Evolutionary conservation across 2,113 vertebrate genomes (phyloP), one percentile per base, ranked within the genome.

Genomic region (Gopherus evgoodei): DNA sequence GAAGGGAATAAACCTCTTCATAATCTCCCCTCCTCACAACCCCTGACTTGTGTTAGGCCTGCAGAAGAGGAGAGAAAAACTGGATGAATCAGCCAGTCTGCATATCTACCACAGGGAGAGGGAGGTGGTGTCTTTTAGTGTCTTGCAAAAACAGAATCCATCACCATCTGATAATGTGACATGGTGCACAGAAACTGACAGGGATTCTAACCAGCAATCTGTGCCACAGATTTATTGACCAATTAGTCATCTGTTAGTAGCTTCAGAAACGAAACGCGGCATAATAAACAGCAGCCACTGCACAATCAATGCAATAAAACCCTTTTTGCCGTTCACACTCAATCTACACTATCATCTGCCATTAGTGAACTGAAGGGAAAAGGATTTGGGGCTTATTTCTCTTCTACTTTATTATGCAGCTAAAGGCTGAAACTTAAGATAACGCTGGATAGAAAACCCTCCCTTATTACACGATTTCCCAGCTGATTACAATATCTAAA

Each of bases 211-310:
- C 31, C 42, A 21, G 1, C 65, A 24, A 44, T 85, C 88, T 59
- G 12, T 5, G 75, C 1, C 76, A 29, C 82, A 76, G 93, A 83
- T 16, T 80, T 89, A 90, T 7, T 0, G 1, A 38, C 54, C 0
- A 44, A 9, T 86, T 0, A 0, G 65, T 81, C 85, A 8, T 4
- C 72, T 4, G 42, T 24, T 31, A 1, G 0, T 2, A 16, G 59
- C 88, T 86, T 79, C 87, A 29, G 91, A 1, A 81, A 86, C 47
- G 1, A 1, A 81, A 86, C 47, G 1, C 47, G 54, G 94, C 88
- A 24, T 0, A 6, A 80, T 0, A 25, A 85, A 11, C 27, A 35
- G 27, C 29, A 42, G 47, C 83, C 62, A 47, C 29, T 57, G 5
- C 79, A 1, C 13, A 12, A 49, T 54, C 25, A 0, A 29, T 11